Percentiles rank a stretch among this genome's conserved stretches.
Conservation (phyloP, 2,797 vertebrate species). For the Pteropus rufus region DNA sequence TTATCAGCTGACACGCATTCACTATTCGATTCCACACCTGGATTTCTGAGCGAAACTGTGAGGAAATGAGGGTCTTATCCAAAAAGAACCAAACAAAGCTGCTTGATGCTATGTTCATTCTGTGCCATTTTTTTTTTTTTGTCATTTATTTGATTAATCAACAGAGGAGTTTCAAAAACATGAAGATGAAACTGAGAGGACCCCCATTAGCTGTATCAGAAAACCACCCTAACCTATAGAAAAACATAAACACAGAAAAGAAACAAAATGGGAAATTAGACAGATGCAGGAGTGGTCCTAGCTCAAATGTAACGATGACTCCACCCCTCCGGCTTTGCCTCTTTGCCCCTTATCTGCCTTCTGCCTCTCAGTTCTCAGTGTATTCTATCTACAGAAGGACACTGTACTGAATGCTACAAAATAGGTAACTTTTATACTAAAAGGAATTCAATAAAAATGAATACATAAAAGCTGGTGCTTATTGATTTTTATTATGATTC, state of each 20-base stretch:
- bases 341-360: constrained; percentile 17
- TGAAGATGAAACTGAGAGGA: constrained; percentile 44
- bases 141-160: neutral
- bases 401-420: neutral
- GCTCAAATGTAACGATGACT: constrained; percentile 50
- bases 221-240: constrained; percentile 51
- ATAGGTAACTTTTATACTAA: constrained; percentile 58
- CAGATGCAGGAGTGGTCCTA: constrained; percentile 27
- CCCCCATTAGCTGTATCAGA: constrained; percentile 56
- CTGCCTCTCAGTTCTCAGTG: constrained; percentile 18
- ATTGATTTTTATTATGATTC: constrained; percentile 65
- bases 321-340: neutral
- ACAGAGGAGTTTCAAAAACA: neutral
- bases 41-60: neutral
- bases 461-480: constrained; percentile 50
- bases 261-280: constrained; percentile 63
- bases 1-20: neutral
- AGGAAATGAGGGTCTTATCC: neutral
- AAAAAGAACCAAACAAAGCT: neutral
- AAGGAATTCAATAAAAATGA: constrained; percentile 56
- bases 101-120: neutral
- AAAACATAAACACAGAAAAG: constrained; percentile 59
- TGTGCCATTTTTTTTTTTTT: neutral
- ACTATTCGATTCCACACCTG: neutral
- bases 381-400: neutral